Percentiles rank a stretch among this genome's conserved stretches.
Evolutionary conservation across 2,888 invertebrate species (phyloP).

Genomic region (Graphium colonna): DNA sequence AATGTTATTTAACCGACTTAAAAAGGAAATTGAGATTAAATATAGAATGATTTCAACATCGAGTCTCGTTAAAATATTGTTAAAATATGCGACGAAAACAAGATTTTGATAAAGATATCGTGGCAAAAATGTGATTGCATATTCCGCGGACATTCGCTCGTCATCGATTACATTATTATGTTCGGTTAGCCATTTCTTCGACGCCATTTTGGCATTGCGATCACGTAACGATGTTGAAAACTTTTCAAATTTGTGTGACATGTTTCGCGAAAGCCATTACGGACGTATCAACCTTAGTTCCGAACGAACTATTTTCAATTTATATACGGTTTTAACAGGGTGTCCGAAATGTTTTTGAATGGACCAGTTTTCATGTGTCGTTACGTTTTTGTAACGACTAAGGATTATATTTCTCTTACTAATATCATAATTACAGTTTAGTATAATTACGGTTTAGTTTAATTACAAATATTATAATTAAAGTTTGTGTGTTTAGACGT

Average conservation of each 20-base stretch:
- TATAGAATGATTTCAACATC: neutral
- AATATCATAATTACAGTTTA: too few species aligned
- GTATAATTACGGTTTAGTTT: too few species aligned
- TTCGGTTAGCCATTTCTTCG: slow-evolving; percentile 14
- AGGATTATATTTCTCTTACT: too few species aligned
- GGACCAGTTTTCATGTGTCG: too few species aligned
- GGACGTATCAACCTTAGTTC: slow-evolving; percentile 17
- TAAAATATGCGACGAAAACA: neutral
- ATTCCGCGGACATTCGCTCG: slow-evolving; percentile 16
- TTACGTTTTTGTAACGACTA: too few species aligned
- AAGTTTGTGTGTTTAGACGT: too few species aligned
- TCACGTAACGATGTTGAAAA: slow-evolving; percentile 20
- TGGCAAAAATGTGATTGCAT: slow-evolving; percentile 14
- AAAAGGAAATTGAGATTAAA: neutral
- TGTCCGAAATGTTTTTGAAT: too few species aligned
- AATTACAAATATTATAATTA: too few species aligned
- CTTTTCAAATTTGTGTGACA: slow-evolving; percentile 24
- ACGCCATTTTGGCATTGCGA: slow-evolving; percentile 8
- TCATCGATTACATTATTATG: slow-evolving; percentile 19
- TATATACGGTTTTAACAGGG: slow-evolving; percentile 10
- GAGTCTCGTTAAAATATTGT: neutral
- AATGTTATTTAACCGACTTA: neutral
- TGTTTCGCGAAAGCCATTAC: slow-evolving; percentile 21
- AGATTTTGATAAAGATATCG: neutral
- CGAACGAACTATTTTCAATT: slow-evolving; percentile 22